A percentile compares a stretch with the other conserved stretches of the same genome.
phyloP scores from a whole-genome alignment of 2,113 vertebrate species.

The Parus major region DNA sequence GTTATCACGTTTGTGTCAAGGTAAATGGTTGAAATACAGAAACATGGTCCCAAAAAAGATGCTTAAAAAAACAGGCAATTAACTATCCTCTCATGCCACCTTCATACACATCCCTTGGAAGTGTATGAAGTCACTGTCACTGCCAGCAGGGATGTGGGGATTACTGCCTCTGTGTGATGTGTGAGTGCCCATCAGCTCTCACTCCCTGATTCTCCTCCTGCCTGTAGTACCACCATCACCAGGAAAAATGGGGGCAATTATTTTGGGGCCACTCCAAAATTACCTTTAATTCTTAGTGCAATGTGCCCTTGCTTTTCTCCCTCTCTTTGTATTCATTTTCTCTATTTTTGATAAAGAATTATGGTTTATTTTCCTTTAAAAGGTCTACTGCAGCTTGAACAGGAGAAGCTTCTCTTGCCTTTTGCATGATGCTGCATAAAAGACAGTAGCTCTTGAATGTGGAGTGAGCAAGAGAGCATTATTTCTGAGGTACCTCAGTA shows the following conservation, averaged over 20 bases:
- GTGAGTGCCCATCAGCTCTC: neutral
- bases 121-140: rapidly evolving
- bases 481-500: neutral
- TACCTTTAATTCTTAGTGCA: neutral
- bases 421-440: neutral
- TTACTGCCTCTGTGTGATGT: neutral
- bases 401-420: conserved; percentile 5
- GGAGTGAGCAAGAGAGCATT: conserved; percentile 1
- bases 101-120: neutral
- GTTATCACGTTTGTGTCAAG: neutral
- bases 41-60: neutral
- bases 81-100: neutral
- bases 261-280: conserved; percentile 1
- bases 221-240: neutral
- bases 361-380: neutral
- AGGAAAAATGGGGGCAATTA: neutral
- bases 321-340: neutral
- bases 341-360: neutral
- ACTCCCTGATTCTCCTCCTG: neutral
- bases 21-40: neutral
- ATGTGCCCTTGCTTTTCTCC: neutral
- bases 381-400: neutral
- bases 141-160: neutral
- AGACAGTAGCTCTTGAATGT: neutral
- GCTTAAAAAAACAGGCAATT: neutral